phyloP scores from a whole-genome alignment of 2,113 vertebrate species.

The Arenaria interpres region DNA sequence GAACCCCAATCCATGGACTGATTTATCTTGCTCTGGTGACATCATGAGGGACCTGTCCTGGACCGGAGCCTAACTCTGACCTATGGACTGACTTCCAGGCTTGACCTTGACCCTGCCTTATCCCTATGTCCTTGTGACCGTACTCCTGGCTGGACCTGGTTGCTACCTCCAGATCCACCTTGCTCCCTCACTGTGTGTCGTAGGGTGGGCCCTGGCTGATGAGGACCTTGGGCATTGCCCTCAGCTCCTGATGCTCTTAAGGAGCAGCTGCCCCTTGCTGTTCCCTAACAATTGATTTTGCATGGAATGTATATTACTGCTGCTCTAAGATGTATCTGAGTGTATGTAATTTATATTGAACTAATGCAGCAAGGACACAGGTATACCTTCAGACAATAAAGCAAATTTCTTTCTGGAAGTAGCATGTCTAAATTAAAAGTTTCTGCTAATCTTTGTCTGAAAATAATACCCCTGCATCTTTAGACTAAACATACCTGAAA shows the following conservation, averaged over 20 bases:
- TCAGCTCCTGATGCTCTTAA: background rate
- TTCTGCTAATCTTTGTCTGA: background rate
- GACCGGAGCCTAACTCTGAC: background rate
- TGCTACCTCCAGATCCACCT: background rate
- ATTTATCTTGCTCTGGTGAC: background rate
- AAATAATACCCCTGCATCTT: background rate
- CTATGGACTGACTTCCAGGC: background rate
- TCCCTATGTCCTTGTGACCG: background rate
- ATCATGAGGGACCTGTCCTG: background rate
- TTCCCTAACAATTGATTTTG: background rate
- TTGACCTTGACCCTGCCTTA: background rate
- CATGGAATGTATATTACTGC: background rate
- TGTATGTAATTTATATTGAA: background rate
- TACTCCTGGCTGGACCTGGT: background rate
- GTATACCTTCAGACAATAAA: background rate
- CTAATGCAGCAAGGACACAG: background rate
- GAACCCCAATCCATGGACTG: background rate
- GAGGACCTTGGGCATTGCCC: accelerated
- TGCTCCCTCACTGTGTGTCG: accelerated
- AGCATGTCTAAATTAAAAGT: background rate
- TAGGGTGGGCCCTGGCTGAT: background rate
- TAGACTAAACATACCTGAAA: background rate
- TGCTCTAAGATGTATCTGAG: background rate
- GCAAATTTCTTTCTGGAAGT: background rate
- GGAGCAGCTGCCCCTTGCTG: background rate